Conservation (phyloP, 2,113 vertebrate genomes). For the Scomber japonicus region DNA sequence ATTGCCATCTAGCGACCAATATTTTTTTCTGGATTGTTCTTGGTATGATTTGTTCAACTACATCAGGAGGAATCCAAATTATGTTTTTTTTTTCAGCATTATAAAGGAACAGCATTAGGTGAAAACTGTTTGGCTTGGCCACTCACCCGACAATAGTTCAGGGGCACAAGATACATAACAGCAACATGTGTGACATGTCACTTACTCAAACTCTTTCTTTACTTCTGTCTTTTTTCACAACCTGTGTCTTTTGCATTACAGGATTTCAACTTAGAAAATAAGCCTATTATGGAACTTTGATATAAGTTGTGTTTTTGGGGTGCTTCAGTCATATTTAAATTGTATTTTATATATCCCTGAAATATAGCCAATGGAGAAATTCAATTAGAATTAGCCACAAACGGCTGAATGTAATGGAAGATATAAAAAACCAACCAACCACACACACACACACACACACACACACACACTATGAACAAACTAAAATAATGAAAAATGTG, state of each 20-base stretch:
- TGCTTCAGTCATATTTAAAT: neutral
- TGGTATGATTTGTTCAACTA: neutral
- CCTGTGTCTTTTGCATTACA: neutral
- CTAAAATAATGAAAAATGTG: slow-evolving; percentile 44
- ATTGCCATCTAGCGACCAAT: slow-evolving; percentile 71
- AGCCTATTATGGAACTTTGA: neutral
- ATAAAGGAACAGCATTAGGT: neutral
- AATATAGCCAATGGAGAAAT: neutral
- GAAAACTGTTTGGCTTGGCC: neutral
- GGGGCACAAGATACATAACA: neutral
- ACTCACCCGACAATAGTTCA: neutral
- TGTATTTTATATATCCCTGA: neutral
- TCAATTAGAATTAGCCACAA: neutral
- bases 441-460: no score
- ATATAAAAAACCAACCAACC: neutral
- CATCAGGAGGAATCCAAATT: neutral
- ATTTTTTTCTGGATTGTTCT: neutral
- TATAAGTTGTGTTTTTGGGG: neutral
- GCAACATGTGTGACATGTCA: no score
- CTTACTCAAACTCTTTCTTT: neutral
- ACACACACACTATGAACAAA: neutral
- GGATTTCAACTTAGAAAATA: neutral
- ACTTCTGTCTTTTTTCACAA: neutral
- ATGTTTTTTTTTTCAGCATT: neutral
- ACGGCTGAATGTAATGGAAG: neutral